phyloP scores from a whole-genome alignment of 2,113 vertebrate genomes.

The Carassius carassius region DNA sequence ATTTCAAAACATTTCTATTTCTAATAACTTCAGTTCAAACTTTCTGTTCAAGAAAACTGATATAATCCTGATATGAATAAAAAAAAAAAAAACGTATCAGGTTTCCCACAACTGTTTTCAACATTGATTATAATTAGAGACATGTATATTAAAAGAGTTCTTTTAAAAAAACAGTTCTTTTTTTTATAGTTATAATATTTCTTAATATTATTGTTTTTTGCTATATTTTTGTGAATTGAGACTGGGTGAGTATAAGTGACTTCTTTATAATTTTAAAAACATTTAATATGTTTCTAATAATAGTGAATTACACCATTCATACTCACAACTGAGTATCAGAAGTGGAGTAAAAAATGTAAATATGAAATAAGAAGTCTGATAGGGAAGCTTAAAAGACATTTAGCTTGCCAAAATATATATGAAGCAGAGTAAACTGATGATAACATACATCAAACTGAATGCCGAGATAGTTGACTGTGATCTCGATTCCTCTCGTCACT shows the following conservation, averaged over 20 bases:
- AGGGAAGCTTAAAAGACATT: background rate
- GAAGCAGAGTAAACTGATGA: background rate
- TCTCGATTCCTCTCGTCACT: conserved; percentile 97
- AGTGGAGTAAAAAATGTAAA: background rate
- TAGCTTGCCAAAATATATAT: background rate
- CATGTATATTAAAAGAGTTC: background rate
- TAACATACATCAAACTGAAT: conserved; percentile 96
- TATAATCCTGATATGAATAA: background rate
- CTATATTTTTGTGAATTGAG: background rate
- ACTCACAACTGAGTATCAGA: background rate
- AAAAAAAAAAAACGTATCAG: background rate
- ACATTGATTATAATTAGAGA: background rate
- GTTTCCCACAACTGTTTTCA: background rate
- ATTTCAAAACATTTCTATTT: background rate
- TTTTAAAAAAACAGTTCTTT: too few species aligned
- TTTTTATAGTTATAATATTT: background rate
- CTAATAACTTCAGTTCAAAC: too few species aligned
- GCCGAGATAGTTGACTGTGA: conserved; percentile 98
- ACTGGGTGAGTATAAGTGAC: background rate
- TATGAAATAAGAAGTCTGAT: background rate
- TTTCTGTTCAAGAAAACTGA: too few species aligned
- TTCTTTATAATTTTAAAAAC: background rate
- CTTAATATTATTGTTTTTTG: background rate
- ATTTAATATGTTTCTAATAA: too few species aligned
- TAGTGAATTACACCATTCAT: too few species aligned